Percentiles rank a stretch among this genome's conserved stretches.
Evolutionary conservation across 2,113 vertebrate species (phyloP).

Genomic region (Rynchops niger): DNA sequence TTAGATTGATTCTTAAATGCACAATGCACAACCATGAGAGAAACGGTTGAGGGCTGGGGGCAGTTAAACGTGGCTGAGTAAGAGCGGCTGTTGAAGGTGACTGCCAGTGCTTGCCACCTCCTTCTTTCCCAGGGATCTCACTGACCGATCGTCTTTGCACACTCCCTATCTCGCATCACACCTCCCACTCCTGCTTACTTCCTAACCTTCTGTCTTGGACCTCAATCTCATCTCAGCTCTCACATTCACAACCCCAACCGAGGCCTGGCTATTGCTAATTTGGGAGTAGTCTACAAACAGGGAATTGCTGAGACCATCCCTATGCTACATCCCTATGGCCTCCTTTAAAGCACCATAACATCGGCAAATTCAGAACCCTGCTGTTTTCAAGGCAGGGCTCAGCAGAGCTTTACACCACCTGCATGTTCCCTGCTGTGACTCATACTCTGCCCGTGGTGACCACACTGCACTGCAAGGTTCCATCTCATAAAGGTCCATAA

Average conservation of each 20-base stretch:
- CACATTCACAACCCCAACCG: rapidly evolving
- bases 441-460: neutral
- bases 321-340: neutral
- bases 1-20: neutral
- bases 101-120: rapidly evolving
- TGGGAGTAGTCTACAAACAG: neutral
- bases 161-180: rapidly evolving
- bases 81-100: neutral
- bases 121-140: neutral
- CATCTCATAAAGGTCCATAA: neutral
- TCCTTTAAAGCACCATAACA: rapidly evolving
- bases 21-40: rapidly evolving
- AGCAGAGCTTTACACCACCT: neutral
- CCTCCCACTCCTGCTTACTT: neutral
- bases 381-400: neutral
- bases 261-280: neutral
- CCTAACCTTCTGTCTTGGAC: neutral
- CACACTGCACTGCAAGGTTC: neutral
- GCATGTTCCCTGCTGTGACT: neutral
- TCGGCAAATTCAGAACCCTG: neutral
- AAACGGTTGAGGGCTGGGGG: neutral
- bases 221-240: neutral
- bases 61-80: neutral
- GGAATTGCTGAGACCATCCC: neutral
- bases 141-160: rapidly evolving